Evolutionary conservation across 2,888 invertebrate genomes (phyloP).

Genomic region (Lymantria monacha): DNA sequence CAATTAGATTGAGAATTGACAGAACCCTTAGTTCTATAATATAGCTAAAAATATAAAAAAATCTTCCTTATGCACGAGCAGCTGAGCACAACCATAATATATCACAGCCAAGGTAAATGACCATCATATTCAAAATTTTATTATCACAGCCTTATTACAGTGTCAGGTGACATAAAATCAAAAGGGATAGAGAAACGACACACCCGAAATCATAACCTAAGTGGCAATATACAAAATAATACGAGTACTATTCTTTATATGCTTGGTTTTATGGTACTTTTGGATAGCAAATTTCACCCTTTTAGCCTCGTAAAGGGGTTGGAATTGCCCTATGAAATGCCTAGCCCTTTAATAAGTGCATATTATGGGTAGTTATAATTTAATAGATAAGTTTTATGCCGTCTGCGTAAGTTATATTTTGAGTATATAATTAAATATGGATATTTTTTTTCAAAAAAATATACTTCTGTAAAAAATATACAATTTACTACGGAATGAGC

Average conservation of each 20-base stretch:
- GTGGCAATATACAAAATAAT: slow-evolving; percentile 25
- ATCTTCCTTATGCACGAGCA: neutral
- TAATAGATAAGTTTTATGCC: slow-evolving; percentile 8
- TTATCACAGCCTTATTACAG: slow-evolving; percentile 17
- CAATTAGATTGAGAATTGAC: no score
- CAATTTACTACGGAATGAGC: no score
- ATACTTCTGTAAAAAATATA: no score
- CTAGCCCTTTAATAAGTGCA: slow-evolving; percentile 37
- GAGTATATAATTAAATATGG: neutral
- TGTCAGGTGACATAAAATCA: slow-evolving; percentile 39
- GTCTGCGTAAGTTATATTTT: neutral
- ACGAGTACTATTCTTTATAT: slow-evolving; percentile 28
- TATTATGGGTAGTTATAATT: slow-evolving; percentile 25
- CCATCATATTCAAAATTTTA: neutral
- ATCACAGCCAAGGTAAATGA: neutral
- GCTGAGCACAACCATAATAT: neutral
- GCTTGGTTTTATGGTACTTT: slow-evolving; percentile 31
- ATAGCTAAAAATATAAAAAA: no score
- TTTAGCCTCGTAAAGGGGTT: slow-evolving; percentile 28
- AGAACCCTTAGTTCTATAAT: no score
- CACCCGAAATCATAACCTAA: slow-evolving; percentile 26
- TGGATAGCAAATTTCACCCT: slow-evolving; percentile 29
- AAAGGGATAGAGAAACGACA: slow-evolving; percentile 27
- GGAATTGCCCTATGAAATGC: slow-evolving; percentile 35
- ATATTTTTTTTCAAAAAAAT: no score